Evolutionary conservation across 1,140 invertebrate genomes (phyloP), one percentile per base, ranked within the genome.

Genomic region (Bombus superbus): DNA sequence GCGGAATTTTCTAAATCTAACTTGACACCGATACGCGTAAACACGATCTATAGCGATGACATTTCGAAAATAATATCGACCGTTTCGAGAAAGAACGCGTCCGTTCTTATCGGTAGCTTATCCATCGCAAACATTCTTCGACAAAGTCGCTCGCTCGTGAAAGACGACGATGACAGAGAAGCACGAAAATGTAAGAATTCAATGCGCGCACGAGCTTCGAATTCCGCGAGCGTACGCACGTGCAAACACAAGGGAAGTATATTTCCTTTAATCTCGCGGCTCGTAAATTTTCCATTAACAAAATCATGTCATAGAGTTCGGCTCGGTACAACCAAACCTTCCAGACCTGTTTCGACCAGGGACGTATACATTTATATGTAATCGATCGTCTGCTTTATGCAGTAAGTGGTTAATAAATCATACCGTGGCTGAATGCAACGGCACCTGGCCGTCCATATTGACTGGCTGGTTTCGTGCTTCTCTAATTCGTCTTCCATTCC

Each of bases 331-430:
- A 35, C 28, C n/a, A 62, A 35, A n/a, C 35, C 69, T 18, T 40
- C 32, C n/a, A 73, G 40, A 40, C 53, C 62, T 68, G 47, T 76
- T 83, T 42, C 72, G 42, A 83, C 25, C 44, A 8, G 1, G 10
- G 13, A 44, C 47, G n/a, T 77, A 57, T 78, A 78, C 74, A 78
- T 77, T 69, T 83, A 83, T 78, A 78, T 40, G 74, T 68, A 83
- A 83, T 83, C 74, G 82, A 83, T 83, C 82, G 82, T 42, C 74
- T 83, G 82, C 74, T 78, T 78, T 77, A 83, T 83, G 38, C 38
- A 77, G 64, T 83, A 76, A 83, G 82, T 83, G 82, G 82, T 83
- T 83, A 83, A 83, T 83, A 83, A 83, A 83, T 83, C 82, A 83
- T 57, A 44, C 22, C 47, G 62, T 22, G 47, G n/a, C 64, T 68